Conservation (phyloP, 2,888 invertebrate species). For the Unio pictorum region DNA sequence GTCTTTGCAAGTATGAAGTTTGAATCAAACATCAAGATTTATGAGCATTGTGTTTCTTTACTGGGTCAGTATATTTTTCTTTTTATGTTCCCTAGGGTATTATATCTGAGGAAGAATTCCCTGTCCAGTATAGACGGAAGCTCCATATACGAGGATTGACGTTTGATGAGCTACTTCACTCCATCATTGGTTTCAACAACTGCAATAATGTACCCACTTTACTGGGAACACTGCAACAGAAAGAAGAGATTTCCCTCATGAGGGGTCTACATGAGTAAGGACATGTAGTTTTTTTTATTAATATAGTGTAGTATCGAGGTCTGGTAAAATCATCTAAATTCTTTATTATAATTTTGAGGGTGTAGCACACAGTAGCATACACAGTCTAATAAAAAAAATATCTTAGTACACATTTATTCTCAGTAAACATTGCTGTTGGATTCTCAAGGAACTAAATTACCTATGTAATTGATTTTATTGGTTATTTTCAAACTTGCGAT, state of each 20-base stretch:
- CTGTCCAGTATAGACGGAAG: slow-evolving; percentile 66
- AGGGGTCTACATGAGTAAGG: slow-evolving; percentile 72
- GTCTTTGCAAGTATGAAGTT: too few relatives aligned
- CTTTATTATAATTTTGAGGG: neutral
- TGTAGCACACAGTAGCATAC: too few relatives aligned
- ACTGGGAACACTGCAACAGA: slow-evolving; percentile 55
- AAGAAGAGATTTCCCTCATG: slow-evolving; percentile 73
- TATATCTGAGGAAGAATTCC: slow-evolving; percentile 76
- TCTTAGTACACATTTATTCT: too few relatives aligned
- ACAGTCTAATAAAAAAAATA: too few relatives aligned
- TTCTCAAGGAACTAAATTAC: too few relatives aligned
- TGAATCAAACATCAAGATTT: too few relatives aligned
- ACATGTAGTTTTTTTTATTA: neutral
- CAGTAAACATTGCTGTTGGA: too few relatives aligned
- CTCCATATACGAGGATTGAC: slow-evolving; percentile 52
- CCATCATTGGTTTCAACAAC: slow-evolving; percentile 73
- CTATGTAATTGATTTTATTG: too few relatives aligned
- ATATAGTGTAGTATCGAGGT: neutral
- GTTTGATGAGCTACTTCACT: slow-evolving; percentile 58
- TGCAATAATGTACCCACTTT: slow-evolving; percentile 74
- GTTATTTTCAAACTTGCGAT: too few relatives aligned
- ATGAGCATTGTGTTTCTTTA: too few relatives aligned
- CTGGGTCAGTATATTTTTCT: too few relatives aligned
- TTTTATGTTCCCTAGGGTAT: slow-evolving; percentile 76
- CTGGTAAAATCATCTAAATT: neutral